Conservation (phyloP, 2,113 vertebrate species). For the rabbit (Oryctolagus cuniculus) region DNA sequence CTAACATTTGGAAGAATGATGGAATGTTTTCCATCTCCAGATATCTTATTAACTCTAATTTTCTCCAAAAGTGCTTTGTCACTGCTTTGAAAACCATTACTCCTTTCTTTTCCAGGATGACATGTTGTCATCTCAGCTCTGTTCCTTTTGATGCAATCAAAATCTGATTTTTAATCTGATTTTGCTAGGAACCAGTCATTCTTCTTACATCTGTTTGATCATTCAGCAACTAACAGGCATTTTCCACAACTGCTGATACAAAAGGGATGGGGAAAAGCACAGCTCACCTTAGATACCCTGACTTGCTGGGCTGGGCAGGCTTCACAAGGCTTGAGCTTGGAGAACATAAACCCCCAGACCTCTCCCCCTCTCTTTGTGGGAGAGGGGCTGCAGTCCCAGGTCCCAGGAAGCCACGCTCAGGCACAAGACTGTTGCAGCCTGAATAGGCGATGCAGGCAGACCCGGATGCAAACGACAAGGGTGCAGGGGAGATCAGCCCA, state of each 20-base stretch:
- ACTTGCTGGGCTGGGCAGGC: neutral
- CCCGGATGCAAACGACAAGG: neutral
- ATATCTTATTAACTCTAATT: slow-evolving; percentile 64
- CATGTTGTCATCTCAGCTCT: slow-evolving; percentile 55
- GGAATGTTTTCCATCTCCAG: slow-evolving; percentile 24
- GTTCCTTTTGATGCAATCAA: slow-evolving; percentile 56
- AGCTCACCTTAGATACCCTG: neutral
- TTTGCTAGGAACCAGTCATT: slow-evolving; percentile 58
- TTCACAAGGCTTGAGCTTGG: neutral
- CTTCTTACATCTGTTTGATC: slow-evolving; percentile 70
- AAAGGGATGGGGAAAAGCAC: slow-evolving; percentile 49
- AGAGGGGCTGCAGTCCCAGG: neutral
- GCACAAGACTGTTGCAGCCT: neutral
- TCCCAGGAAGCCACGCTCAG: neutral
- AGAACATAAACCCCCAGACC: neutral
- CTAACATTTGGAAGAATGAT: neutral
- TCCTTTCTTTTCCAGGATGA: slow-evolving; percentile 56
- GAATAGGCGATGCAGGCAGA: too few relatives aligned
- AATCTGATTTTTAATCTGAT: slow-evolving; percentile 74
- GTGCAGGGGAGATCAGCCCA: rapidly evolving
- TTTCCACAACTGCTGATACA: slow-evolving; percentile 57
- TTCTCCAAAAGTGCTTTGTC: slow-evolving; percentile 56
- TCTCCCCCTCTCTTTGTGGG: neutral
- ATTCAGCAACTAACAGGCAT: slow-evolving; percentile 55
- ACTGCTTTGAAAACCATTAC: slow-evolving; percentile 60